These are phyloP conservation scores for Electrona antarctica DNA, from an alignment of 2,113 vertebrate genomes.

Conservation along the genomic window DNA sequence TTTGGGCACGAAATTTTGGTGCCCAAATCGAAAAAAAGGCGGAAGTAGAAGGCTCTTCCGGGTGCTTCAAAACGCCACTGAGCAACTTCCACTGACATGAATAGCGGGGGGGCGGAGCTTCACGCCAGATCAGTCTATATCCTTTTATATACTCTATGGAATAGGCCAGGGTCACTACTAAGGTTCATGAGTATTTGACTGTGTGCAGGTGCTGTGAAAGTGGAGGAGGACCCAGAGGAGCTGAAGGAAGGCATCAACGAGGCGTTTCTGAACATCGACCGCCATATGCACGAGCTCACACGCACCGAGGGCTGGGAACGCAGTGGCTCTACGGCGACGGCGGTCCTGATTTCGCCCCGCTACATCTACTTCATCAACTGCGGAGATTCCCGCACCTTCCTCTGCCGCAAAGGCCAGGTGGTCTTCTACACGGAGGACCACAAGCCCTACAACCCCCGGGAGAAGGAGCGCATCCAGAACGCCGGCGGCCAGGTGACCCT, in stretches of 20 bases:
- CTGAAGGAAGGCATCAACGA: constrained; percentile 77
- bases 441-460: constrained; percentile 80
- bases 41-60: too few species aligned
- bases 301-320: constrained; percentile 74
- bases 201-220: constrained; percentile 65
- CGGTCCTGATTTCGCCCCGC: constrained; percentile 74
- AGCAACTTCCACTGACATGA: too few species aligned
- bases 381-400: constrained; percentile 83
- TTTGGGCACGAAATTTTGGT: too few species aligned
- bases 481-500: constrained; percentile 81
- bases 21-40: too few species aligned
- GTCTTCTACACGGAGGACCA: constrained; percentile 86
- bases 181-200: too few species aligned
- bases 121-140: too few species aligned
- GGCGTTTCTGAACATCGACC: constrained; percentile 79
- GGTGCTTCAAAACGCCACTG: too few species aligned
- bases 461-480: constrained; percentile 84
- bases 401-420: constrained; percentile 75
- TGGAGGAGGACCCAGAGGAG: constrained; percentile 65
- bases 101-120: too few species aligned
- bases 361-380: constrained; percentile 85
- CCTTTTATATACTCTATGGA: too few species aligned
- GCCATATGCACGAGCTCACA: constrained; percentile 77
- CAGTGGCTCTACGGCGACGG: constrained; percentile 80
- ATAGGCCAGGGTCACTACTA: too few species aligned